Evolutionary conservation across 2,797 vertebrate genomes (phyloP), one percentile per base, ranked within the genome.

Genomic region (Melanotaenia nigrans): DNA sequence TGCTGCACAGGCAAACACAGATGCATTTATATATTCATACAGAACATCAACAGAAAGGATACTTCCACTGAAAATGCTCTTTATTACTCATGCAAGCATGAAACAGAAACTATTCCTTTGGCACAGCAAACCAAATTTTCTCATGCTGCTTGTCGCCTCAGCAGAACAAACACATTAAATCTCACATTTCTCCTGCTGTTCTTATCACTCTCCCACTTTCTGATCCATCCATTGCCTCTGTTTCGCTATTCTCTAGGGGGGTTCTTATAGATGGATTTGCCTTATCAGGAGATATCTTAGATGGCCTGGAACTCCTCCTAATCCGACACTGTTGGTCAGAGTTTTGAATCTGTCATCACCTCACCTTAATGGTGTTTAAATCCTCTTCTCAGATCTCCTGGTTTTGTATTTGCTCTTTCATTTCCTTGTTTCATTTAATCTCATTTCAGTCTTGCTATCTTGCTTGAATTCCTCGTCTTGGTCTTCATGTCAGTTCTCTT

Each of bases 341-440:
- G 85, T 88, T 86, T 90, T 83, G 79, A 88, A 89, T 92, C 84
- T 83, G 75, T 88, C 86, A 78, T 81, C 81, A 78, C 72, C 68
- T 71, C 12, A n/a, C 35, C 70, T 30, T 78, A 80, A 84, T 86
- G 66, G 75, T 56, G 73, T 75, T 73, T 64, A 28, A 79, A n/a
- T 81, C 56, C 61, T 10, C 51, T 58, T 38, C 12, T 54, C 35
- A 56, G 18, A 42, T 28, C 38, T 38, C 20, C 3, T 60, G 24
- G 45, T 22, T 68, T 36, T 20, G 1, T 61, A 4, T 64, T 16
- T 8, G 12, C 12, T 54, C 56, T 66, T 11, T 61, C 14, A 14
- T 53, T 59, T 59, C 51, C 12, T 16, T n/a, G 0, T 60, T 66
- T 62, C 22, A 40, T 62, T 40, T 70, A 4, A 35, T 53, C 20